Base-by-base conservation (phyloP, 2,888 invertebrate genomes). In the Xylophagus ater region DNA sequence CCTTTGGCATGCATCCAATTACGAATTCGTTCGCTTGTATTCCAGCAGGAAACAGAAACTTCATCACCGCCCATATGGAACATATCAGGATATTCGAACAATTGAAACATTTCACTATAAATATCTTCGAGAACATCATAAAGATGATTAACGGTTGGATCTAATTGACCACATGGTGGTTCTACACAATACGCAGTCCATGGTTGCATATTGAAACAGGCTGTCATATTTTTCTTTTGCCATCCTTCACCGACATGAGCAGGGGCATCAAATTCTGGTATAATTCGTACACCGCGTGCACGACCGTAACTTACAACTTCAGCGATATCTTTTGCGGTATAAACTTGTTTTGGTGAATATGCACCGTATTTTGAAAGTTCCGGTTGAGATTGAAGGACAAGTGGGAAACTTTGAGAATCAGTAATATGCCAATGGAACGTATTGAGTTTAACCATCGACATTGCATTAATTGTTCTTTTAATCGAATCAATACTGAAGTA, bases 371-470 rank as follows among this genome's bases (percentile, higher is more conserved):
- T 74, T 4, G 78, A 69, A 9, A 89, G 60, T 31, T 81, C 69
- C 0, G 87, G 87, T 46, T 73, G 72, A n/a, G 75, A 74, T 52
- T 72, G 72, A 0, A 84, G 76, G 40, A 81, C 80, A 53, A 88
- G 81, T 0, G 96, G 94, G 59, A 94, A 96, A 51, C 93, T 92
- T 47, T 93, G 92, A 13, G 86, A 83, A 63, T 96, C 96, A 0
- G 86, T 87, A 37, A 89, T 83, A 54, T 89, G 87, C 93, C 93
- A 94, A 56, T 96, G 94, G 67, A 96, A 84, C 0, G 86, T 83
- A 58, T 94, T 96, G 52, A 94, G 57, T 60, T 94, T 96, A 19
- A 85, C 84, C 57, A 81, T 76, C 0, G 84, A 80, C 90, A 94
- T 93, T 1, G 76, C 90, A 53, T 90, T 73, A 51, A 96, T 70